Percentiles rank a stretch among this genome's conserved stretches.
These are phyloP conservation scores for Mycteria americana DNA, from an alignment of 2,797 vertebrate genomes.

Conservation along the genomic window DNA sequence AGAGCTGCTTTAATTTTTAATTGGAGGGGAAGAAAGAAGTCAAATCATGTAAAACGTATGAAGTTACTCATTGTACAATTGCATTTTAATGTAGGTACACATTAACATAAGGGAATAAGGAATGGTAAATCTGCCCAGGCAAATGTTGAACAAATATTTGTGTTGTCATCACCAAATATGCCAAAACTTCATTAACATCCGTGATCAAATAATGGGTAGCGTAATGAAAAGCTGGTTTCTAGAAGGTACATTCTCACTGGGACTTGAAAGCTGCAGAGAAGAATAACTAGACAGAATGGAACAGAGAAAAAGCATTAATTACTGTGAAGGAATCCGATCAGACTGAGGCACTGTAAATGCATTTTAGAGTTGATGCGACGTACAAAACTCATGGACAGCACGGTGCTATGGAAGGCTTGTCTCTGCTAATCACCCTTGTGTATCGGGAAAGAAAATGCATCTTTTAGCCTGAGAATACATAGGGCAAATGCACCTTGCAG, in stretches of 20 bases:
- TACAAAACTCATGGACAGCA: neutral
- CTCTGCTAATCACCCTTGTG: neutral
- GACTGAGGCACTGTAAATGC: neutral
- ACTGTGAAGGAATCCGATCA: neutral
- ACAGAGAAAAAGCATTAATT: neutral
- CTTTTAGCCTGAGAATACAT: neutral
- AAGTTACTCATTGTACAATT: neutral
- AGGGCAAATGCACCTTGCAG: neutral
- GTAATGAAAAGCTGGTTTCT: neutral
- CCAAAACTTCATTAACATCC: neutral
- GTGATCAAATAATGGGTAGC: neutral
- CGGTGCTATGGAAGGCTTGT: neutral
- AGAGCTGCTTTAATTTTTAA: neutral
- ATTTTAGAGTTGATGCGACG: fast-evolving
- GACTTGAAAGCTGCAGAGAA: neutral
- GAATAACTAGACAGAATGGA: neutral
- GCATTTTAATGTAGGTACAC: neutral
- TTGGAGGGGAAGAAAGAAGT: neutral
- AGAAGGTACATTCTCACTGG: neutral
- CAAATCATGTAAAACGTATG: neutral
- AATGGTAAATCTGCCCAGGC: neutral
- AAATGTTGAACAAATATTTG: neutral
- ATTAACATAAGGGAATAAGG: neutral
- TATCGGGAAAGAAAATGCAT: neutral
- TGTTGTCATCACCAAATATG: neutral